Evolutionary conservation across 2,797 vertebrate genomes (phyloP).

Genomic region (Cirrhinus molitorella): DNA sequence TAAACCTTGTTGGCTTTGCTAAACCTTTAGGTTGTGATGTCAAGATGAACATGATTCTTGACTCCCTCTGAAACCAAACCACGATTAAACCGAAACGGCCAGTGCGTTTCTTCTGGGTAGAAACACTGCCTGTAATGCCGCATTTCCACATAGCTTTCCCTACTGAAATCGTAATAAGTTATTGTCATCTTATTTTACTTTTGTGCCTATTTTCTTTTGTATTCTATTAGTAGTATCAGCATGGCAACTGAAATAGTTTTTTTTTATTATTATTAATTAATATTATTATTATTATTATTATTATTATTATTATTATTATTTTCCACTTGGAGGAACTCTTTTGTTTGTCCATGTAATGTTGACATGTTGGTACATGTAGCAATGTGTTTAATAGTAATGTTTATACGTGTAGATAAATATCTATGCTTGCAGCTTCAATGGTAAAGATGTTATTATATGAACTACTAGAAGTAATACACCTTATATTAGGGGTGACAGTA

Average conservation of each 20-base stretch:
- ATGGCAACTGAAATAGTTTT: constrained; percentile 18
- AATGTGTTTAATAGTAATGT: constrained; percentile 73
- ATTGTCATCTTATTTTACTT: constrained; percentile 40
- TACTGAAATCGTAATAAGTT: constrained; percentile 46
- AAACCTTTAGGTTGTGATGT: constrained; percentile 1
- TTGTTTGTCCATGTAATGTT: constrained; percentile 62
- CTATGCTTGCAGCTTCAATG: constrained; percentile 81
- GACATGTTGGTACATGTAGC: constrained; percentile 74
- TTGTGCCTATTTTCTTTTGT: constrained; percentile 4
- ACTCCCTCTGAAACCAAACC: constrained; percentile 21
- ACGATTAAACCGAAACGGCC: neutral
- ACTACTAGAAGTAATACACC: constrained; percentile 80
- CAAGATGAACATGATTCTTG: neutral
- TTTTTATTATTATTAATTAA: constrained; percentile 8
- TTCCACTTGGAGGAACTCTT: constrained; percentile 61
- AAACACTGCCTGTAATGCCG: constrained; percentile 29
- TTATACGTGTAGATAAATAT: constrained; percentile 52
- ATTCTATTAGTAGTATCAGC: constrained; percentile 14
- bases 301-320: too few species aligned
- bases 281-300: constrained; percentile 52
- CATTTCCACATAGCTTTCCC: constrained; percentile 45
- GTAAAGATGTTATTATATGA: constrained; percentile 76
- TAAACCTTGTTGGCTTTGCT: neutral
- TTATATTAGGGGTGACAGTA: constrained; percentile 79
- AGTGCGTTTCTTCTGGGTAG: constrained; percentile 30